Percentiles rank a stretch among this genome's conserved stretches.
phyloP scores from a whole-genome alignment of 2,113 vertebrate species.

The Stegostoma tigrinum region DNA sequence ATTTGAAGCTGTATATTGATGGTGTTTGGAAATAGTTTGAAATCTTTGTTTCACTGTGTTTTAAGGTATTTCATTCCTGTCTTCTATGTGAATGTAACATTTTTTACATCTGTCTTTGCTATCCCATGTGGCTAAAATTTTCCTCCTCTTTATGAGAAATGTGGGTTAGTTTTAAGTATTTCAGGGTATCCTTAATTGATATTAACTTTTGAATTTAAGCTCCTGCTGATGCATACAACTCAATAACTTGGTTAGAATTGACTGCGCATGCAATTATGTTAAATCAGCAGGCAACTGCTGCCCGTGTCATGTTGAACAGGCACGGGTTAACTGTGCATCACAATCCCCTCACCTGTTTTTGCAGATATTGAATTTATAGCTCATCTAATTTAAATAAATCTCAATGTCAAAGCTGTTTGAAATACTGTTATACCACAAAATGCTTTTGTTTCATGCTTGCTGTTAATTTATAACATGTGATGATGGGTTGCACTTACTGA shows the following conservation, averaged over 20 bases:
- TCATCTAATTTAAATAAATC: background rate
- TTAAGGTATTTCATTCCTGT: too few species aligned
- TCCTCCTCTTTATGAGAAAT: too few species aligned
- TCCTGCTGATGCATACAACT: background rate
- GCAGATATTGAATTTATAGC: background rate
- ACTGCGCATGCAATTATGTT: background rate
- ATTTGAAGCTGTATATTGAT: too few species aligned
- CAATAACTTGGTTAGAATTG: background rate
- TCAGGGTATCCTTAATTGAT: too few species aligned
- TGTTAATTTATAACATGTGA: conserved; percentile 5
- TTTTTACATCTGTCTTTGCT: too few species aligned
- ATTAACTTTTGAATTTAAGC: too few species aligned
- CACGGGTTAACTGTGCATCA: background rate
- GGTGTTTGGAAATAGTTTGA: too few species aligned
- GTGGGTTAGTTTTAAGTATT: too few species aligned
- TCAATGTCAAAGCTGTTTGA: background rate
- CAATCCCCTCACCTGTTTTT: background rate
- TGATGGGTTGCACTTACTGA: conserved; percentile 31
- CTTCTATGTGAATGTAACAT: too few species aligned
- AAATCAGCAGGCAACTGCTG: background rate
- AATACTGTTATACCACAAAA: background rate
- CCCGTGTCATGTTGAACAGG: background rate
- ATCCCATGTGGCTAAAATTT: too few species aligned
- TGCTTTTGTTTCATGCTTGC: conserved; percentile 21
- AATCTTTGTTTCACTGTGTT: too few species aligned